A percentile compares a stretch with the other conserved stretches of the same genome.
Evolutionary conservation across 2,797 vertebrate genomes (phyloP).

Genomic region (Silurus aristotelis): DNA sequence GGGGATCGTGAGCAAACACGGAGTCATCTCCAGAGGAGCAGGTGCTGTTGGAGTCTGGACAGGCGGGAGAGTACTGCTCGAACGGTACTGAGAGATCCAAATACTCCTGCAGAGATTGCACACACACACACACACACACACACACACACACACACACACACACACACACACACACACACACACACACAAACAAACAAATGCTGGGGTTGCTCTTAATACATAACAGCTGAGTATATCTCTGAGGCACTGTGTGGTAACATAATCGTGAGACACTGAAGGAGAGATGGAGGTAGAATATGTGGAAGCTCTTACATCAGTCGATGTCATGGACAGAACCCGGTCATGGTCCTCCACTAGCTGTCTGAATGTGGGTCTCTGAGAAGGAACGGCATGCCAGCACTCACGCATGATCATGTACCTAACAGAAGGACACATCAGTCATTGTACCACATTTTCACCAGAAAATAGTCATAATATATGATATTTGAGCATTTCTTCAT

Average conservation of each 20-base stretch:
- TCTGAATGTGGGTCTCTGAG: conserved; percentile 95
- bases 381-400: conserved; percentile 95
- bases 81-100: conserved; percentile 93
- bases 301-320: conserved; percentile 85
- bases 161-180: neutral
- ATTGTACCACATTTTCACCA: neutral
- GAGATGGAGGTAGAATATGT: conserved; percentile 1
- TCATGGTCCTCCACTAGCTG: conserved; percentile 98
- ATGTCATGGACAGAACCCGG: conserved; percentile 90
- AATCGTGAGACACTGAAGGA: conserved; percentile 2
- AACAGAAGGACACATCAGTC: conserved; percentile 33
- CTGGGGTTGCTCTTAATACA: conserved; percentile 36
- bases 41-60: conserved; percentile 94
- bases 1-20: conserved; percentile 92
- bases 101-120: conserved; percentile 76
- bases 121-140: conserved; percentile 30
- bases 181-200: neutral
- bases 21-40: conserved; percentile 97
- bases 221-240: conserved; percentile 32
- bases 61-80: conserved; percentile 94
- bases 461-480: neutral
- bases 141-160: neutral
- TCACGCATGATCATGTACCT: conserved; percentile 99
- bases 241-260: conserved; percentile 11
- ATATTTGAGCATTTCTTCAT: neutral